Evolutionary conservation across 2,888 invertebrate species (phyloP).

Genomic region (Cosmia pyralina): DNA sequence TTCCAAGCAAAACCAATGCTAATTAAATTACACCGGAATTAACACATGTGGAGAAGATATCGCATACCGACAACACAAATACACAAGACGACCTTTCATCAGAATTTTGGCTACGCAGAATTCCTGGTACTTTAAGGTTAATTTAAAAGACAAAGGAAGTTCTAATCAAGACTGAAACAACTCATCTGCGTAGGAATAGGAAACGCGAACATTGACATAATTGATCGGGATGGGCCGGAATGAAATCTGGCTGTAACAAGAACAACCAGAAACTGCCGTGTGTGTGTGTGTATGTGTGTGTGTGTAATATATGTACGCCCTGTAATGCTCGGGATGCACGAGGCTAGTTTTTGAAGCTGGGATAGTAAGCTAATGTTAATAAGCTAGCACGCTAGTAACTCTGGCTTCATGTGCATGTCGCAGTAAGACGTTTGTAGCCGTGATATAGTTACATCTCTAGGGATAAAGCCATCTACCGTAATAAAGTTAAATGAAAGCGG

Average conservation of each 20-base stretch:
- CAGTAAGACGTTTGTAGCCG: no score
- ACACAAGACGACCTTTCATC: conserved; percentile 3
- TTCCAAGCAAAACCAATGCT: conserved; percentile 16
- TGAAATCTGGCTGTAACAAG: conserved; percentile 47
- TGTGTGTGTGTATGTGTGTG: conserved; percentile 22
- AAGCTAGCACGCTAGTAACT: no score
- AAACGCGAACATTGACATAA: conserved; percentile 47
- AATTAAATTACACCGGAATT: conserved; percentile 22
- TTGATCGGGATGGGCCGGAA: conserved; percentile 25
- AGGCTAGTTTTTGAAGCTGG: no score
- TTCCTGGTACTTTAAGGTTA: background rate
- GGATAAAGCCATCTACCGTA: no score
- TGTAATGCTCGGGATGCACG: background rate
- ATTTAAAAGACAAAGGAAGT: conserved; percentile 34
- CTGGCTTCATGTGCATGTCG: no score
- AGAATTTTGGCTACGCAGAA: conserved; percentile 8
- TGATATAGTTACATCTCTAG: no score
- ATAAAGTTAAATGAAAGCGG: no score
- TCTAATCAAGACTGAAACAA: conserved; percentile 16
- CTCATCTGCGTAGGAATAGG: conserved; percentile 27
- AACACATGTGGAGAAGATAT: conserved; percentile 11
- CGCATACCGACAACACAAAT: conserved; percentile 5
- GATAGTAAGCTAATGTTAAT: no score
- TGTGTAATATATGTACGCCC: conserved; percentile 13
- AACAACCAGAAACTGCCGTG: conserved; percentile 25